Conservation (phyloP, 2,888 invertebrate species). For the Leucoma salicis region DNA sequence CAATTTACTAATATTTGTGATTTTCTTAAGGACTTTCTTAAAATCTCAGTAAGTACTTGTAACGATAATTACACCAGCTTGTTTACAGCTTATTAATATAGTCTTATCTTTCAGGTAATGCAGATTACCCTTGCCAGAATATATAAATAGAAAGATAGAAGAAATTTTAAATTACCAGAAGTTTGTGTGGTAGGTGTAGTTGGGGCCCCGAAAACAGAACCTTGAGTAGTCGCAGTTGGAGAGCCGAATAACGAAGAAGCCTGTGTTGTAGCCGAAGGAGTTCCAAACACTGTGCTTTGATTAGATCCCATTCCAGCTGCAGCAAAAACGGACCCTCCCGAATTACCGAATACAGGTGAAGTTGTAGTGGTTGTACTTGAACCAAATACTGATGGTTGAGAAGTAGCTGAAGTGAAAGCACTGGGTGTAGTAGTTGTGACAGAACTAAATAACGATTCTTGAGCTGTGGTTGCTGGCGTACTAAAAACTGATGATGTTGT, state of each 20-base stretch:
- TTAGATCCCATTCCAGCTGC: constrained; percentile 9
- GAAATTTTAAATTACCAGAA: constrained; percentile 2
- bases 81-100: no score
- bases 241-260: constrained; percentile 27
- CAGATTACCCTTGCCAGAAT: no score
- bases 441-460: constrained; percentile 13
- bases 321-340: constrained; percentile 11
- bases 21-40: no score
- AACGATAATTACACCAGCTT: no score
- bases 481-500: constrained; percentile 33
- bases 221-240: constrained; percentile 26
- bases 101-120: no score
- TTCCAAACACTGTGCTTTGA: constrained; percentile 15
- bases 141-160: no score
- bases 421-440: constrained; percentile 27
- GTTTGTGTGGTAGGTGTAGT: constrained; percentile 28
- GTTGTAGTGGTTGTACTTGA: constrained; percentile 12
- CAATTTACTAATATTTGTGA: no score
- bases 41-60: no score
- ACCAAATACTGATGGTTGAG: constrained; percentile 10
- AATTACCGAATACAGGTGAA: constrained; percentile 24
- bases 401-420: constrained; percentile 28
- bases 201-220: constrained; percentile 35
- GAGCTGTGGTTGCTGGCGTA: constrained; percentile 31
- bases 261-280: constrained; percentile 18